Percentiles rank a stretch among this genome's conserved stretches.
phyloP scores from a whole-genome alignment of 1,140 invertebrate species.

The Bombus difficillimus region DNA sequence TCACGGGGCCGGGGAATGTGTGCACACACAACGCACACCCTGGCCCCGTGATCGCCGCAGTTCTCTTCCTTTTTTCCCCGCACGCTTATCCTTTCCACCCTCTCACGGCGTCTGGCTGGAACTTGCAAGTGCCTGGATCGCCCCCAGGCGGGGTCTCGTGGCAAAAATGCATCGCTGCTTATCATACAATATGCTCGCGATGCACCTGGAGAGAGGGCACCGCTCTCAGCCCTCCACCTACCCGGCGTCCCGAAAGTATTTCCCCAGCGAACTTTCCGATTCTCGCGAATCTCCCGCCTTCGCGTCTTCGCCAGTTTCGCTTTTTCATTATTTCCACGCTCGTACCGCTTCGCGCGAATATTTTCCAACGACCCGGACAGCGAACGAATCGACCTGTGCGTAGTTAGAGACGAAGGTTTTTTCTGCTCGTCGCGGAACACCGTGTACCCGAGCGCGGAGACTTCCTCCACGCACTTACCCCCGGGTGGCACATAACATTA shows the following conservation, averaged over 20 bases:
- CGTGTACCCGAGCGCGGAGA: conserved; percentile 4
- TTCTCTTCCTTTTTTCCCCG: conserved; percentile 34
- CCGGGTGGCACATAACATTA: conserved; percentile 72
- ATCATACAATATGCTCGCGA: conserved; percentile 81
- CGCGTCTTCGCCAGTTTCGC: too few species aligned
- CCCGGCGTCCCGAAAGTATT: conserved; percentile 34
- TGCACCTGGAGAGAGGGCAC: conserved; percentile 63
- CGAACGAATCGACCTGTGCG: too few species aligned
- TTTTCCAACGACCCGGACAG: too few species aligned
- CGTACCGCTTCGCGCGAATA: too few species aligned
- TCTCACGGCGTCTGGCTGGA: conserved; percentile 57
- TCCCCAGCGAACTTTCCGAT: background rate
- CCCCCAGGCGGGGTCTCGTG: conserved; percentile 63
- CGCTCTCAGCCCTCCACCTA: conserved; percentile 14
- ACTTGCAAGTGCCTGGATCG: conserved; percentile 54
- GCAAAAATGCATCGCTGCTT: conserved; percentile 79
- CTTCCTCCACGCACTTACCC: conserved; percentile 56
- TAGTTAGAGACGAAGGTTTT: background rate
- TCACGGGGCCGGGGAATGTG: conserved; percentile 56
- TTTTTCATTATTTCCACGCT: too few species aligned
- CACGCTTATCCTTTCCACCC: conserved; percentile 58
- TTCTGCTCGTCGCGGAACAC: background rate
- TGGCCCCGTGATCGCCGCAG: conserved; percentile 19
- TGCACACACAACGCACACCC: conserved; percentile 49
- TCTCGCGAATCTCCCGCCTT: background rate